Conservation (phyloP, 2,888 invertebrate genomes). For the Andrena dorsata region DNA sequence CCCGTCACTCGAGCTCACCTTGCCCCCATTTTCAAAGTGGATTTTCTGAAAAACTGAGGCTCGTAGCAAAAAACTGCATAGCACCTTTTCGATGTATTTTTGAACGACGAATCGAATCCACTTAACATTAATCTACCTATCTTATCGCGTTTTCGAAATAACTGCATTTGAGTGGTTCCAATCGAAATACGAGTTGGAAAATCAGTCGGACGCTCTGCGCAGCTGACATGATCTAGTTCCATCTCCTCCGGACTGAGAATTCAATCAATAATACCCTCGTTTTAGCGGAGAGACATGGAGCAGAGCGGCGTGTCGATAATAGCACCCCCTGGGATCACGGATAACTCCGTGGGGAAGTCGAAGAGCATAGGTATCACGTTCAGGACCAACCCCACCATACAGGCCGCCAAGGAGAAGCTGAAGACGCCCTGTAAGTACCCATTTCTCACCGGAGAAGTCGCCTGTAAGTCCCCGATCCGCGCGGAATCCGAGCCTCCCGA, state of each 20-base stretch:
- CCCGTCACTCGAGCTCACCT: too few species aligned
- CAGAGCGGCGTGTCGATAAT: slow-evolving; percentile 77
- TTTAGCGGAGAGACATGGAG: slow-evolving; percentile 72
- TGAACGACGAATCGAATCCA: too few species aligned
- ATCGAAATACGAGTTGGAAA: not conserved
- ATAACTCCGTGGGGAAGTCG: slow-evolving; percentile 69
- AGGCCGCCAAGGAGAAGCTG: slow-evolving; percentile 74
- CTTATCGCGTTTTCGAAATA: too few species aligned
- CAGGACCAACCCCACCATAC: slow-evolving; percentile 66
- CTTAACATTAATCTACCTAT: too few species aligned
- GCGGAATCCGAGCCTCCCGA: not conserved
- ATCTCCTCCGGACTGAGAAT: too few species aligned
- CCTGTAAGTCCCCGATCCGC: not conserved
- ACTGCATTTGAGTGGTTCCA: too few species aligned
- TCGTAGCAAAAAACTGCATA: too few species aligned
- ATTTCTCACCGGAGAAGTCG: too few species aligned
- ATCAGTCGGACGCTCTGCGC: too few species aligned
- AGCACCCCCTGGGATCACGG: slow-evolving; percentile 71
- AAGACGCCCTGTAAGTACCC: slow-evolving; percentile 75
- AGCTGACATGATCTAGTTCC: not conserved
- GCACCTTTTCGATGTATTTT: too few species aligned
- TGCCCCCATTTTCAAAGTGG: too few species aligned
- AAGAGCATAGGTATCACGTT: slow-evolving; percentile 72
- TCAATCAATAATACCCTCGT: slow-evolving; percentile 10
- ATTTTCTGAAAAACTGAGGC: too few species aligned